Percentiles rank a stretch among this genome's conserved stretches.
These are phyloP conservation scores for Parnassius mnemosyne DNA, from an alignment of 2,888 invertebrate genomes.

Conservation along the genomic window DNA sequence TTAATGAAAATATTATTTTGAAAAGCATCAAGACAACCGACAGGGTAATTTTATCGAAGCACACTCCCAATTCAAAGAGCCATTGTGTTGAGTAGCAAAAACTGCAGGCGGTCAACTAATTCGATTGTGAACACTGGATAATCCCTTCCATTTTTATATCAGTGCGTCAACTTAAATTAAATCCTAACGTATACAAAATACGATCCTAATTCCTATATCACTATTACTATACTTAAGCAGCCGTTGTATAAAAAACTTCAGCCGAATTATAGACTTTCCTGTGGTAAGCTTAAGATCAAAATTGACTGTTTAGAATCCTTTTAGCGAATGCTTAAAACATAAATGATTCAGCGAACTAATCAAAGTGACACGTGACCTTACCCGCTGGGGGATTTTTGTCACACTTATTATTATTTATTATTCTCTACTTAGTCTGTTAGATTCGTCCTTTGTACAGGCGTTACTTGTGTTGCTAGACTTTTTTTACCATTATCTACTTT, in stretches of 20 bases:
- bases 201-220: slow-evolving; percentile 14
- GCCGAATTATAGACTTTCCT: slow-evolving; percentile 24
- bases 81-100: slow-evolving; percentile 73
- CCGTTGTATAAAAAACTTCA: slow-evolving; percentile 15
- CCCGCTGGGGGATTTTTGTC: slow-evolving; percentile 34
- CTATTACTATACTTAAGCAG: neutral
- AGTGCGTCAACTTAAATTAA: slow-evolving; percentile 27
- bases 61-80: slow-evolving; percentile 53
- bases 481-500: too few species aligned
- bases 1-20: slow-evolving; percentile 35
- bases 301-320: slow-evolving; percentile 15
- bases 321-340: slow-evolving; percentile 37
- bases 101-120: slow-evolving; percentile 73
- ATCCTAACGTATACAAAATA: slow-evolving; percentile 17
- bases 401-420: slow-evolving; percentile 20
- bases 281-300: slow-evolving; percentile 27
- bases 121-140: slow-evolving; percentile 58
- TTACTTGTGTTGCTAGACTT: neutral
- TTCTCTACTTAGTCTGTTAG: neutral
- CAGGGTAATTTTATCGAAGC: slow-evolving; percentile 52
- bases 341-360: slow-evolving; percentile 63
- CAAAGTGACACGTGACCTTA: slow-evolving; percentile 61
- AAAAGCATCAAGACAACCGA: slow-evolving; percentile 37
- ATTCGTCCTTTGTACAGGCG: neutral
- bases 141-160: slow-evolving; percentile 35